Evolutionary conservation across 2,888 invertebrate genomes (phyloP), one percentile per base, ranked within the genome.

Genomic region (Erebia ligea): DNA sequence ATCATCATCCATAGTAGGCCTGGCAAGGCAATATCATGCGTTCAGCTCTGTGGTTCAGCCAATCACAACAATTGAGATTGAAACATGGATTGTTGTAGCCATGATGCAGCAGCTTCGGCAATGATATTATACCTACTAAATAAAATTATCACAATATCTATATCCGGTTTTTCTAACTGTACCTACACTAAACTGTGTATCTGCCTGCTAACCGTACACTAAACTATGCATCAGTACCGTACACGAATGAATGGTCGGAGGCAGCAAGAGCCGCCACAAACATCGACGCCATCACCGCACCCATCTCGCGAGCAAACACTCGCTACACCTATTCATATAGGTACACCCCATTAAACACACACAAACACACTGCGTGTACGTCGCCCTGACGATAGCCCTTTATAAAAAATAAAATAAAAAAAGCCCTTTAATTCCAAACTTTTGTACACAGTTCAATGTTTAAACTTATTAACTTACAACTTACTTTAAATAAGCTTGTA

Each of bases 271-370:
- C 82, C 83, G 84, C 87, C 86, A 84, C 89, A 89, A 90, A 88
- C 91, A 88, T 85, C 85, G 86, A 80, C 80, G 84, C 82, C 90
- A 87, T 85, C 86, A 85, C 81, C 80, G 85, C 82, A 82, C 76
- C 85, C 87, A 89, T 89, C 88, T 86, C 85, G 83, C 84, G 83
- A 84, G 85, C 83, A 91, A 91, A 92, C 91, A 90, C 82, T 80
- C 80, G 72, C 81, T 78, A 72, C 72, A 71, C 78, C 77, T 70
- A 80, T 79, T 78, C 80, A 81, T 76, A 75, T 75, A n/a, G n/a
- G n/a, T n/a, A 78, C 58, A 54, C n/a, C 63, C 15, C n/a, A 56
- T 25, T 50, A 72, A 58, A 57, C 34, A 42, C 50, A 17, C 48
- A 58, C 68, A 48, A 40, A 65, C 62, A 52, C 64, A 65, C 13